Evolutionary conservation across 2,113 vertebrate genomes (phyloP), one percentile per base, ranked within the genome.

Genomic region (Reinhardtius hippoglossoides): DNA sequence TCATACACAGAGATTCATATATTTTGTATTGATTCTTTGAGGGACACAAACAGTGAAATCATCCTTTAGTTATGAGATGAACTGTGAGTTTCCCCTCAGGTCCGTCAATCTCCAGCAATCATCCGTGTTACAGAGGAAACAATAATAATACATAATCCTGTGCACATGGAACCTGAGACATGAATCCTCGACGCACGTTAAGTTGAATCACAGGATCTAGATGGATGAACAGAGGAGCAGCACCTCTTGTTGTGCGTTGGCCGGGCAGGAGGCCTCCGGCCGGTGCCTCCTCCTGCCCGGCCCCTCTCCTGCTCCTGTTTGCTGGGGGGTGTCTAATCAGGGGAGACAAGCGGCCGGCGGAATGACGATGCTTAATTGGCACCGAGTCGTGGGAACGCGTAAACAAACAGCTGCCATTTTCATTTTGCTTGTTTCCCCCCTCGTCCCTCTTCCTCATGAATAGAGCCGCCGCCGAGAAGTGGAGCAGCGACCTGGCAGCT

Each of bases 391-490:
- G 94, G 93, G 94, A 95, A 94, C 92, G 87, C 90, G 89, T 95
- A 95, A 95, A 95, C 93, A 95, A 94, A 94, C 93, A 94, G 93
- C 94, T 94, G 92, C 92, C 92, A 89, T 91, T 88, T 92, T 90
- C 87, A 89, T 91, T 91, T 92, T 83, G 87, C 89, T 90, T 75
- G 78, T 91, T 88, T 87, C 67, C 88, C 79, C 78, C 82, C 80
- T 61, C 60, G 58, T 78, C 87, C 82, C 82, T 84, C 78, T 81
- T 88, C 90, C 83, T 91, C 82, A 81, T 92, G 90, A 94, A 93
- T 92, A 92, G 84, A 84, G 81, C 68, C 61, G 84, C 84, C 67
- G 85, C 80, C 52, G 74, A 90, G 74, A 86, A 88, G 88, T 86
- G 82, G 89, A 91, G 79, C 82, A 83, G 81, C 86, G 85, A 87